Percentiles rank a stretch among this genome's conserved stretches.
phyloP scores from a whole-genome alignment of 35 echinoderm and acorn worm species.

The Hemicentrotus pulcherrimus region DNA sequence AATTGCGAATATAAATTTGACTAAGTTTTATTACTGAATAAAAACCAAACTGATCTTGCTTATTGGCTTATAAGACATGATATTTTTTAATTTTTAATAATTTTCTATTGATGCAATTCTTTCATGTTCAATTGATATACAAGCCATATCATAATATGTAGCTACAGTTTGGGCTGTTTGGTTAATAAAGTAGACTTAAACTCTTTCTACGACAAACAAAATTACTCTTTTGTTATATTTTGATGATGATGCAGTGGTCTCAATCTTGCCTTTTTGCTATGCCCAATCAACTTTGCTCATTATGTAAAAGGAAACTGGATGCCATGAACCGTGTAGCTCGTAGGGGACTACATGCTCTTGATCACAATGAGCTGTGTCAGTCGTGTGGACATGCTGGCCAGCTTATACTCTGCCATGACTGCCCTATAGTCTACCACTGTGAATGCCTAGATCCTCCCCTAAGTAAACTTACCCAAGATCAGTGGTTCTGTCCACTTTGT shows the following conservation, averaged over 20 bases:
- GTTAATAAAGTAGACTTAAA: not conserved
- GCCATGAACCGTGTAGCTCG: conserved; percentile 32
- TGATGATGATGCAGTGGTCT: not conserved
- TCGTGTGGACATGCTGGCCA: conserved; percentile 81
- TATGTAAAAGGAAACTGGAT: conserved; percentile 30
- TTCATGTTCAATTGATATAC: too few relatives aligned
- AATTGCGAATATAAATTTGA: too few relatives aligned
- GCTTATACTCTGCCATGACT: conserved; percentile 76
- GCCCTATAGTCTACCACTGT: conserved; percentile 72
- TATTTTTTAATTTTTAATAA: too few relatives aligned
- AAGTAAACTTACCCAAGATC: conserved; percentile 54
- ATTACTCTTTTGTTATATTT: not conserved
- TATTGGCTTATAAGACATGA: too few relatives aligned
- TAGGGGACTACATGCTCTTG: conserved; percentile 54
- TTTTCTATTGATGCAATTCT: too few relatives aligned
- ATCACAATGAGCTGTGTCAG: conserved; percentile 73
- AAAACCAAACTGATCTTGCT: too few relatives aligned
- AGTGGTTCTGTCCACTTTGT: conserved; percentile 77
- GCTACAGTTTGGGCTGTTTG: too few relatives aligned
- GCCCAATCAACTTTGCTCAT: not conserved
- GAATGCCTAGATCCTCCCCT: conserved; percentile 81
- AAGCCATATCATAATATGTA: too few relatives aligned
- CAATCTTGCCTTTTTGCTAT: not conserved
- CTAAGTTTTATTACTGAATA: too few relatives aligned
- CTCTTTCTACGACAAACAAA: not conserved